Conservation (phyloP, 2,113 vertebrate genomes). For the Prionailurus bengalensis region DNA sequence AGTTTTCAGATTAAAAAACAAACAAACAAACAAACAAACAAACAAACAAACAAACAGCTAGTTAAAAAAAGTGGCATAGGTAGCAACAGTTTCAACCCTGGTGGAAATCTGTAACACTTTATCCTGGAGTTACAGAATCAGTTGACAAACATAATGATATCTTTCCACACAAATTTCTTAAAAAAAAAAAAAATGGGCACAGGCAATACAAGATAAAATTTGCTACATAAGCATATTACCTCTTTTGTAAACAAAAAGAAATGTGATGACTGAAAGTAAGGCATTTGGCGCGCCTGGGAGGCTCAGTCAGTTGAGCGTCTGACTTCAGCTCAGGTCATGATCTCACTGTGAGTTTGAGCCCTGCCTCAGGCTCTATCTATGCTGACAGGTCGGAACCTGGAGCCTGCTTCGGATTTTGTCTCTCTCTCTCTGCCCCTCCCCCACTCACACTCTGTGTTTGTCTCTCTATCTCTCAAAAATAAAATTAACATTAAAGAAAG, state of each 20-base stretch:
- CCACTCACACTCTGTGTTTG: too few species aligned
- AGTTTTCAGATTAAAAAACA: conserved; percentile 49
- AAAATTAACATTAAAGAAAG: background rate
- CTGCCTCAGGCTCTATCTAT: too few species aligned
- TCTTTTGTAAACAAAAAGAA: conserved; percentile 43
- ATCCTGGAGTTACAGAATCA: background rate
- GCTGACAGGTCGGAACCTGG: too few species aligned
- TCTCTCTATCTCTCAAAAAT: too few species aligned
- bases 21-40: background rate
- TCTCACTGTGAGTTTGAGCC: too few species aligned
- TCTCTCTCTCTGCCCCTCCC: too few species aligned
- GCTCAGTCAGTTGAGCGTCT: too few species aligned
- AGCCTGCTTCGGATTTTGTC: too few species aligned
- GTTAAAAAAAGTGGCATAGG: background rate
- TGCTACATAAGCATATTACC: background rate
- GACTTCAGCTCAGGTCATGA: too few species aligned
- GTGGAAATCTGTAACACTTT: background rate
- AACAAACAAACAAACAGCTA: background rate
- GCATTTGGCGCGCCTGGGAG: background rate
- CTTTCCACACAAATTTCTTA: background rate
- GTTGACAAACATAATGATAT: background rate
- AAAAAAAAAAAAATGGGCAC: background rate
- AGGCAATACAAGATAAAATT: conserved; percentile 19
- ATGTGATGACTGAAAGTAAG: background rate
- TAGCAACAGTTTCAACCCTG: background rate